Percentiles rank a stretch among this genome's conserved stretches.
Conservation (phyloP, 2,888 invertebrate genomes). For the Merodon equestris region DNA sequence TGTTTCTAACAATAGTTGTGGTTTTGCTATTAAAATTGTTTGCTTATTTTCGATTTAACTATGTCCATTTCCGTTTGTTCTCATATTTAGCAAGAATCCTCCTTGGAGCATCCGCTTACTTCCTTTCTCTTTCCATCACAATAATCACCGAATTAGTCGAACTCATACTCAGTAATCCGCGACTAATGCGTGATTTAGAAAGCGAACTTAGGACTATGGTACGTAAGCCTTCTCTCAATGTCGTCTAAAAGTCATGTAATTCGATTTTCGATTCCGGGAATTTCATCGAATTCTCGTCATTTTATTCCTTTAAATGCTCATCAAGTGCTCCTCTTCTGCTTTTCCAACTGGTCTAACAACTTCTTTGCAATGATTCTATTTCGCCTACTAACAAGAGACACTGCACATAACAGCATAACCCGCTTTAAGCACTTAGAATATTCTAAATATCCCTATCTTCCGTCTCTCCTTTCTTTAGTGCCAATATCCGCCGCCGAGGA, state of each 20-base stretch:
- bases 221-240: constrained; percentile 19
- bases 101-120: constrained; percentile 77
- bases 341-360: too few species aligned
- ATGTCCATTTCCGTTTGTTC: too few species aligned
- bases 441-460: constrained; percentile 17
- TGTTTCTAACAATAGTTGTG: too few species aligned
- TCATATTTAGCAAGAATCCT: constrained; percentile 70
- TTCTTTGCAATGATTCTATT: neutral
- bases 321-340: neutral
- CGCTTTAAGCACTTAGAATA: too few species aligned
- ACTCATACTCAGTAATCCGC: constrained; percentile 77
- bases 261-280: too few species aligned
- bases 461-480: too few species aligned
- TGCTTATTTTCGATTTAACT: too few species aligned
- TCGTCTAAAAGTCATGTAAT: too few species aligned
- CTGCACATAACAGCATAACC: too few species aligned
- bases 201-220: constrained; percentile 75
- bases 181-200: constrained; percentile 76
- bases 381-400: neutral
- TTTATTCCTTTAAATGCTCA: too few species aligned
- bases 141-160: constrained; percentile 77
- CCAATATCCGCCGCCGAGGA: constrained; percentile 82
- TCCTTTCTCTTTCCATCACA: constrained; percentile 77
- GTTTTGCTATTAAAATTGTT: too few species aligned
- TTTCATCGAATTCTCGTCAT: too few species aligned